Conservation (phyloP, 1,140 invertebrate species). For the Cydia strobilella region DNA sequence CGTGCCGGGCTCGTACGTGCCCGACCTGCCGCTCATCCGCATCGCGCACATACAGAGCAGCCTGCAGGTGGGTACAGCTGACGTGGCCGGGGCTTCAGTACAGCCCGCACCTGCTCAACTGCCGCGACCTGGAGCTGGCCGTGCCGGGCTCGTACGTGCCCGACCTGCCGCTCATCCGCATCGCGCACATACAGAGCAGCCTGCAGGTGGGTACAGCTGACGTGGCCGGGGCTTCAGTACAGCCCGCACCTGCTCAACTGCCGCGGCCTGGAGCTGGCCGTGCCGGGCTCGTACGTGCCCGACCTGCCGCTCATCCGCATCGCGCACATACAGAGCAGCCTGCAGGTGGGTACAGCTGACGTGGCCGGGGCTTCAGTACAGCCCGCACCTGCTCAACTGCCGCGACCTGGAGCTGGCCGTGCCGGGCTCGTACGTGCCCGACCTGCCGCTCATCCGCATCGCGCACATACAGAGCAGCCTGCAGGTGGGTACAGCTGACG, state of each 20-base stretch:
- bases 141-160: constrained; percentile 94
- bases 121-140: background rate
- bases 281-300: constrained; percentile 97
- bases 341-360: constrained; percentile 81
- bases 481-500: constrained; percentile 82
- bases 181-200: constrained; percentile 87
- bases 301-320: constrained; percentile 93
- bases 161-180: background rate
- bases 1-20: too few species aligned
- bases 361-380: background rate
- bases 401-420: constrained; percentile 77
- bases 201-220: too few species aligned
- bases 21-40: background rate
- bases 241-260: constrained; percentile 95
- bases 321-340: too few species aligned
- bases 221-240: constrained; percentile 95
- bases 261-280: constrained; percentile 95
- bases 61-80: constrained; percentile 81
- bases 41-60: constrained; percentile 87
- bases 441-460: background rate
- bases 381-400: background rate
- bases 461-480: too few species aligned
- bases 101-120: background rate
- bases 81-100: background rate
- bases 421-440: constrained; percentile 90